Evolutionary conservation across 2,797 vertebrate species (phyloP).

Genomic region (Toxotes lorentzi): DNA sequence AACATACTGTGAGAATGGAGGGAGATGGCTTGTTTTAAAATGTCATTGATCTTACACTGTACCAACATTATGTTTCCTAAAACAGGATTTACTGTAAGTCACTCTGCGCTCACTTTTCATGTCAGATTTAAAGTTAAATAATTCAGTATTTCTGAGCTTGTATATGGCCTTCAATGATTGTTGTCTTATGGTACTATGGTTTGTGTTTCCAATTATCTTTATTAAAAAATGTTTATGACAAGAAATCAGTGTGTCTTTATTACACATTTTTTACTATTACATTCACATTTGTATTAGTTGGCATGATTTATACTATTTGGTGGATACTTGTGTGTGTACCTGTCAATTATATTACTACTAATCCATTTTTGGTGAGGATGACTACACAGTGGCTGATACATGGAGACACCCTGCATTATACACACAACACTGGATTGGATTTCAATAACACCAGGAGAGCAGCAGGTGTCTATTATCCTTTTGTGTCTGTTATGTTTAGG

Average conservation of each 20-base stretch:
- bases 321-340: not conserved
- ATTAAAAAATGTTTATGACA: conserved; percentile 68
- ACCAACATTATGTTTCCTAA: conserved; percentile 64
- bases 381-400: not conserved
- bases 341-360: not conserved
- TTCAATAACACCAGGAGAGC: not conserved
- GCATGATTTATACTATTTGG: not conserved
- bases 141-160: conserved; percentile 57
- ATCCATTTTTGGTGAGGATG: not conserved
- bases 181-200: conserved; percentile 69
- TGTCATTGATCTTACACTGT: conserved; percentile 80
- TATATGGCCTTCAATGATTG: conserved; percentile 54
- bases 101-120: conserved; percentile 58
- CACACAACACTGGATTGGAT: not conserved
- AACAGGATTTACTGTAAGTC: conserved; percentile 79
- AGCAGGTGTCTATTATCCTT: not conserved
- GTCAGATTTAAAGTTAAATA: conserved; percentile 56
- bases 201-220: conserved; percentile 70
- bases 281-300: not conserved
- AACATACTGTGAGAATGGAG: conserved; percentile 78
- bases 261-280: conserved; percentile 1
- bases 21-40: conserved; percentile 51
- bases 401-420: not conserved
- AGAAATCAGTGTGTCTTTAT: conserved; percentile 35
- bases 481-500: not conserved